These are phyloP conservation scores for Varecia variegata DNA, from an alignment of 2,797 vertebrate species.

Conservation along the genomic window DNA sequence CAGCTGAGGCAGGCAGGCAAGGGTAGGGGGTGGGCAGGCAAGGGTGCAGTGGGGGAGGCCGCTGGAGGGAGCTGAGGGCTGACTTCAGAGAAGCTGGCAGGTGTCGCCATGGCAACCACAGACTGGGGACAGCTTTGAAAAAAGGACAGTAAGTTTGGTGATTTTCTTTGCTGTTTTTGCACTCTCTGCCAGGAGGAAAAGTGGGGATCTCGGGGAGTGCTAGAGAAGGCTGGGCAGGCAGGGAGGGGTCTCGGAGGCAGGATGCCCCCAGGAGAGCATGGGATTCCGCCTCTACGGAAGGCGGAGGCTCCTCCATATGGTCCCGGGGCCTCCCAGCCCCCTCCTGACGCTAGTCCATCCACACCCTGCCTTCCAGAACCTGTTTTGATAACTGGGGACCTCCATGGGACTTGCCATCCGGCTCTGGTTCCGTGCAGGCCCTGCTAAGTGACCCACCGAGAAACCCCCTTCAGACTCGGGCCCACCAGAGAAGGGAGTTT, in stretches of 20 bases:
- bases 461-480: not conserved
- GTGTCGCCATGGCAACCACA: slow-evolving; percentile 66
- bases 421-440: not conserved
- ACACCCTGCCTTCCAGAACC: not conserved
- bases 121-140: slow-evolving; percentile 56
- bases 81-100: slow-evolving; percentile 54
- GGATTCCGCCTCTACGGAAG: not conserved
- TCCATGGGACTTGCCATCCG: fast-evolving
- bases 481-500: not conserved
- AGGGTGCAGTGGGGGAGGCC: not conserved
- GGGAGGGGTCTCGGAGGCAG: not conserved
- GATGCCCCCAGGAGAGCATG: not conserved
- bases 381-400: not conserved
- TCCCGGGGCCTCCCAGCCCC: not conserved
- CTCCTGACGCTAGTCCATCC: not conserved
- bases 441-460: not conserved
- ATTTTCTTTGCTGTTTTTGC: slow-evolving; percentile 41
- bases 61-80: not conserved
- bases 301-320: not conserved
- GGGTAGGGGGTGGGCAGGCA: not conserved
- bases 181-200: not conserved
- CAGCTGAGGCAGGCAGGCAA: not conserved
- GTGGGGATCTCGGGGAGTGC: not conserved
- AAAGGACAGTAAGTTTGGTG: slow-evolving; percentile 60
- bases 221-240: not conserved